These are phyloP conservation scores for Pollenia griseotomentosa DNA, from an alignment of 2,888 invertebrate genomes.

Conservation along the genomic window DNA sequence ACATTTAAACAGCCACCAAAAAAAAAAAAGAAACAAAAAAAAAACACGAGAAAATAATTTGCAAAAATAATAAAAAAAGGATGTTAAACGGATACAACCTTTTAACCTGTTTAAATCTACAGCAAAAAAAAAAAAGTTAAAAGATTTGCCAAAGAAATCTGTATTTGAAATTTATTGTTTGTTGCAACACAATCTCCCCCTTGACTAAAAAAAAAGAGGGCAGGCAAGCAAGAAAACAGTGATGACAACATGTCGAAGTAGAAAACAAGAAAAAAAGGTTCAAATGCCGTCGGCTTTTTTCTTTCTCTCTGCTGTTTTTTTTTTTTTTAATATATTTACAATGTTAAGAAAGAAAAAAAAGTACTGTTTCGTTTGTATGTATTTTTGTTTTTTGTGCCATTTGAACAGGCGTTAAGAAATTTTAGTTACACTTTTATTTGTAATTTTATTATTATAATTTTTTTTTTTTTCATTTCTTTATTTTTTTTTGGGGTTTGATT, in stretches of 20 bases:
- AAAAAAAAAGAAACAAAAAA: slow-evolving; percentile 8
- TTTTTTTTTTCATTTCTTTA: not conserved
- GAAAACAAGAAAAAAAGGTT: slow-evolving; percentile 29
- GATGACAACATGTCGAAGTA: not conserved
- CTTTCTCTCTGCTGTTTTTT: not conserved
- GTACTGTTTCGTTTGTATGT: slow-evolving; percentile 1
- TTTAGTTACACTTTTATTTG: slow-evolving; percentile 50
- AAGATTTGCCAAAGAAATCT: slow-evolving; percentile 72
- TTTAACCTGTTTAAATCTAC: slow-evolving; percentile 60
- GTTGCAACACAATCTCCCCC: slow-evolving; percentile 7
- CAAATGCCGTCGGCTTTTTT: slow-evolving; percentile 77
- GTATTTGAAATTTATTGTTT: slow-evolving; percentile 55
- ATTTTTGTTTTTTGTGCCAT: slow-evolving; percentile 70
- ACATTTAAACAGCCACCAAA: slow-evolving; percentile 3
- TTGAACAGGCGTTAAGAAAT: slow-evolving; percentile 69
- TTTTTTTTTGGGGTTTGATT: slow-evolving; percentile 30
- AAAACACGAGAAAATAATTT: slow-evolving; percentile 27
- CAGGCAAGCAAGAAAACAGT: slow-evolving; percentile 33
- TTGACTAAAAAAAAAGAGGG: not conserved
- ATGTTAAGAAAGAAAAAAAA: not conserved
- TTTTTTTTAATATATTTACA: not conserved
- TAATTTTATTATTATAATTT: not conserved
- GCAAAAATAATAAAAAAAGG: slow-evolving; percentile 33
- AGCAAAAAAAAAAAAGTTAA: slow-evolving; percentile 52
- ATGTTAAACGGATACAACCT: slow-evolving; percentile 67